Evolutionary conservation across 1,140 invertebrate genomes (phyloP), one percentile per base, ranked within the genome.

Genomic region (Drosophila auraria): DNA sequence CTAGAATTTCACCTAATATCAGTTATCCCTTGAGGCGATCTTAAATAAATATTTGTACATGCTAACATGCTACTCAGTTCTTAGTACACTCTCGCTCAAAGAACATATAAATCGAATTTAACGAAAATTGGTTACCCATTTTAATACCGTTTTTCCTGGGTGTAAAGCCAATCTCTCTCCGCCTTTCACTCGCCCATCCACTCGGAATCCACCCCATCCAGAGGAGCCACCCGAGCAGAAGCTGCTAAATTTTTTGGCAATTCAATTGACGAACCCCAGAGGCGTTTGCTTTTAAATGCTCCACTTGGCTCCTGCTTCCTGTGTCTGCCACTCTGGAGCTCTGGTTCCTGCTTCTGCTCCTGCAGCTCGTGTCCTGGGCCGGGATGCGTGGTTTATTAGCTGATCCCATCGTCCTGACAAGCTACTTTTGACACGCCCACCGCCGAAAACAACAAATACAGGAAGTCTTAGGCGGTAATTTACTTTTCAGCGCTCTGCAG

Each of bases 241-340:
- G 83, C 84, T 89, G 84, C 83, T 87, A 89, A 90, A 86, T 86
- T 86, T 89, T 91, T 90, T 90, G 82, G 82, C 86, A 90, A 90
- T 90, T 90, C 86, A 90, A 90, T 90, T 90, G 86, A 82, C 80
- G 86, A 83, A 44, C 54, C 73, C 86, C 82, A 60, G 49, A 75
- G 82, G 84, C 84, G 75, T 90, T 89, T 89, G 86, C 84, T 87
- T 84, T 87, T 84, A 87, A 87, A 87, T 84, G 84, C 74, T 83
- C 68, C 84, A 87, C 83, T 87, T 87, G 82, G 84, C 80, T 83
- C 75, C 71, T 64, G 83, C 78, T 87, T 87, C 83, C 83, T 87
- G 76, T 69, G 42, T 47, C 38, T 57, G 51, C 33, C 36, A 57
- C 36, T 57, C 54, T 36, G 27, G 27, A 23, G 30, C 27, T 56